Percentiles rank a stretch among this genome's conserved stretches.
These are phyloP conservation scores for Meleagris gallopavo DNA, from an alignment of 2,113 vertebrate species.

Conservation along the genomic window DNA sequence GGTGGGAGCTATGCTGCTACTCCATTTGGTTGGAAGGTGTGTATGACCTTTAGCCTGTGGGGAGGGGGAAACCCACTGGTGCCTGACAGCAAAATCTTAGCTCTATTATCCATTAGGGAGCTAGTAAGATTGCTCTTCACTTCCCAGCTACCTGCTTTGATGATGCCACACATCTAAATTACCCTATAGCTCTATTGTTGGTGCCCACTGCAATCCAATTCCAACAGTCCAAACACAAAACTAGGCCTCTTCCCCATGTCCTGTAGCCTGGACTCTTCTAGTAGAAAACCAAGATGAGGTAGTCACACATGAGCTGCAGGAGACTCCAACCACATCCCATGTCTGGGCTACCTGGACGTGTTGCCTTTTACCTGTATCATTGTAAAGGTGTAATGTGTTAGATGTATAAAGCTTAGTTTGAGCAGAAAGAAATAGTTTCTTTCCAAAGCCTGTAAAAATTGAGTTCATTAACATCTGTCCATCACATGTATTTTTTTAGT, in stretches of 20 bases:
- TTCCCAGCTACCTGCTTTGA: rapidly evolving
- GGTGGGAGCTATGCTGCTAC: rapidly evolving
- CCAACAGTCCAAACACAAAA: background rate
- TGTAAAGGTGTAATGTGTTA: background rate
- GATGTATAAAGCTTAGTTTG: background rate
- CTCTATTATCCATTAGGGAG: background rate
- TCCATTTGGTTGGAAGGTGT: rapidly evolving
- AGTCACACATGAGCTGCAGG: rapidly evolving
- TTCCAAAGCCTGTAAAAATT: background rate
- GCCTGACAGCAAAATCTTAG: background rate
- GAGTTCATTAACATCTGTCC: background rate
- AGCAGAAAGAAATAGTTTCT: background rate
- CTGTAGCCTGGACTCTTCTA: background rate
- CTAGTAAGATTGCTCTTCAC: background rate
- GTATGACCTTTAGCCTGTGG: rapidly evolving
- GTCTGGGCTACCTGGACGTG: background rate
- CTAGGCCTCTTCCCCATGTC: no score
- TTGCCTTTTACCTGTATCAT: background rate
- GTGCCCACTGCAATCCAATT: no score
- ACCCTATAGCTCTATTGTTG: background rate
- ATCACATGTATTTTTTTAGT: background rate
- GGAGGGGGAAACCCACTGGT: rapidly evolving
- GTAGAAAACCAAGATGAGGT: background rate
- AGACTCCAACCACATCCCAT: background rate
- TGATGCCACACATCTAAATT: rapidly evolving